These are phyloP conservation scores for Ephialtes manifestator DNA, from an alignment of 2,888 invertebrate genomes.

Conservation along the genomic window DNA sequence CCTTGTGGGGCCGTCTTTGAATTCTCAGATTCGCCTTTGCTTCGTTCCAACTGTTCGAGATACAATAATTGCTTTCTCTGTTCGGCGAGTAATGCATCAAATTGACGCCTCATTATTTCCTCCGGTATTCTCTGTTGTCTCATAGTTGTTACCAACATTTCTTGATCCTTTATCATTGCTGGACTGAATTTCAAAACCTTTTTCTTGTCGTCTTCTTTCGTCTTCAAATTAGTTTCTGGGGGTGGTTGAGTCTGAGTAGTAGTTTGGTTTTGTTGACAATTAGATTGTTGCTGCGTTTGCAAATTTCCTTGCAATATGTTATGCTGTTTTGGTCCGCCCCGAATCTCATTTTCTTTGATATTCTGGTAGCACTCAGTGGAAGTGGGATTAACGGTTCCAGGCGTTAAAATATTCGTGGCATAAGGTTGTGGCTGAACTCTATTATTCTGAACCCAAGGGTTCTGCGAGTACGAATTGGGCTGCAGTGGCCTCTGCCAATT, in stretches of 20 bases:
- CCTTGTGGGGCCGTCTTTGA: constrained; percentile 23
- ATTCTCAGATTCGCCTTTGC: not conserved
- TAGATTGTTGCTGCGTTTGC: constrained; percentile 11
- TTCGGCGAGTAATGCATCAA: constrained; percentile 78
- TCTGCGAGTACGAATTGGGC: constrained; percentile 9
- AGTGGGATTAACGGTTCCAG: constrained; percentile 10
- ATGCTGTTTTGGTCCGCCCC: constrained; percentile 14
- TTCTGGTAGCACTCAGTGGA: constrained; percentile 16
- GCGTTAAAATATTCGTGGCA: not conserved
- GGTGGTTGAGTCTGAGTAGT: constrained; percentile 41
- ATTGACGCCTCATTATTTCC: constrained; percentile 80
- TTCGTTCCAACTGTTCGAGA: constrained; percentile 62
- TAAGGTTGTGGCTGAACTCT: not conserved
- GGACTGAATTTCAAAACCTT: constrained; percentile 74
- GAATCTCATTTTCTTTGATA: not conserved
- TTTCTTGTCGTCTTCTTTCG: constrained; percentile 24
- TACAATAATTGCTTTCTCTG: constrained; percentile 78
- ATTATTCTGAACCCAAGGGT: constrained; percentile 18
- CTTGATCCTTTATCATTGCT: constrained; percentile 81
- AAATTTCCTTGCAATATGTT: not conserved
- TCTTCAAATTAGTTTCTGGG: constrained; percentile 1
- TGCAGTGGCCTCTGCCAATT: constrained; percentile 39
- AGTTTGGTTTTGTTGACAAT: constrained; percentile 11
- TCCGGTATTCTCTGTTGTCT: constrained; percentile 79
- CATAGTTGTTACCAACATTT: constrained; percentile 78